Conservation (phyloP, 2,888 invertebrate genomes). For the Pseudococcus viburni region DNA sequence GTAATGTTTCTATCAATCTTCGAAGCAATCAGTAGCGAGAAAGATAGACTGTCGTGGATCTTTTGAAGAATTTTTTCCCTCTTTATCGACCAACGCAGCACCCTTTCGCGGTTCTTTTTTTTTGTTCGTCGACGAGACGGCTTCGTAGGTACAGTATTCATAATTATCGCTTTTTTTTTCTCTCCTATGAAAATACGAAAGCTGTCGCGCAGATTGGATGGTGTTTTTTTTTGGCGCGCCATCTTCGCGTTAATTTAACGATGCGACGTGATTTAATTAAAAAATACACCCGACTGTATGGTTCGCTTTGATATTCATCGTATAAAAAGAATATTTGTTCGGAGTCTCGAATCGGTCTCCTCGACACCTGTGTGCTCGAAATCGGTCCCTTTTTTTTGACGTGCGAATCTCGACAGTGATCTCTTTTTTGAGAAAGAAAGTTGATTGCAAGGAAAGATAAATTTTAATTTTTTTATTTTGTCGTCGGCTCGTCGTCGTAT, state of each 20-base stretch:
- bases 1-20: slow-evolving; percentile 25
- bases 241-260: slow-evolving; percentile 13
- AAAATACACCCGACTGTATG: not conserved
- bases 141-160: not conserved
- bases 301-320: not conserved
- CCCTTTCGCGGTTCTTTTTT: not conserved
- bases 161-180: not conserved
- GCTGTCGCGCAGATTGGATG: not conserved
- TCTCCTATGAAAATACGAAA: not conserved
- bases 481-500: not conserved
- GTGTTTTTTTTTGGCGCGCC: not conserved
- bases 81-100: not conserved
- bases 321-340: not conserved
- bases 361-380: not conserved
- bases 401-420: not conserved
- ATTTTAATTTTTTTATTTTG: not conserved
- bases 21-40: slow-evolving; percentile 11
- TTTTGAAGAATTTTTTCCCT: slow-evolving; percentile 14
- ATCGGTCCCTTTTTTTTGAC: not conserved
- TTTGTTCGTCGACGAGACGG: not conserved
- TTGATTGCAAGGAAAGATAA: not conserved
- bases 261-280: slow-evolving; percentile 13
- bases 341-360: not conserved
- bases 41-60: not conserved
- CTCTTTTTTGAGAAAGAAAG: not conserved